Conservation (phyloP, 2,888 invertebrate species). For the Hyles lineata region DNA sequence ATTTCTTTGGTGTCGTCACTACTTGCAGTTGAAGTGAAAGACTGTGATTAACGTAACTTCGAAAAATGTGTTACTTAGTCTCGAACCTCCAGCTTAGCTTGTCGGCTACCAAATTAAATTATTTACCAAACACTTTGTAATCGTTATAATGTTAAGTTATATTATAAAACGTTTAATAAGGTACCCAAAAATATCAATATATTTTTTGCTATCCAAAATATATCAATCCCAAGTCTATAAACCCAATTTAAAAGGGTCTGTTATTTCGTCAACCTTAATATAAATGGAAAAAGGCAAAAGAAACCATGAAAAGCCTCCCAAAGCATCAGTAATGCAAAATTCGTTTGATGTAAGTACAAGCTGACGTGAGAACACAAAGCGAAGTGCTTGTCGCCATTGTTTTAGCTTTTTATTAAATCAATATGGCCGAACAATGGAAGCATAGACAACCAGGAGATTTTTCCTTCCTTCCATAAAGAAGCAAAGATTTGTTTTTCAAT, state of each 20-base stretch:
- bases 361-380: slow-evolving; percentile 3
- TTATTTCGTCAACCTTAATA: background rate
- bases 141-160: too few relatives aligned
- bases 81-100: too few relatives aligned
- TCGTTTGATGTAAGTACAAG: slow-evolving; percentile 22
- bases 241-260: background rate
- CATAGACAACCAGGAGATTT: slow-evolving; percentile 13
- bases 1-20: too few relatives aligned
- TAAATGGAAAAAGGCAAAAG: background rate
- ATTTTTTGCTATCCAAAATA: too few relatives aligned
- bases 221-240: too few relatives aligned
- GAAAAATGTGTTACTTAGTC: too few relatives aligned
- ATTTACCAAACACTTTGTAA: too few relatives aligned
- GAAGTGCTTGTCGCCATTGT: slow-evolving; percentile 10
- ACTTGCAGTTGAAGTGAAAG: too few relatives aligned
- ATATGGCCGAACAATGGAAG: slow-evolving; percentile 4
- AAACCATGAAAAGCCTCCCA: background rate
- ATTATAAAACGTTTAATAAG: too few relatives aligned
- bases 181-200: too few relatives aligned
- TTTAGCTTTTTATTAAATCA: slow-evolving; percentile 20
- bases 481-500: slow-evolving; percentile 5
- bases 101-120: too few relatives aligned
- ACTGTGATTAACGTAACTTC: too few relatives aligned
- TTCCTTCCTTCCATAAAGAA: slow-evolving; percentile 2
- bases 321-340: slow-evolving; percentile 26